Base-by-base conservation (phyloP, 2,888 invertebrate genomes). In the Chouioia cunea region DNA sequence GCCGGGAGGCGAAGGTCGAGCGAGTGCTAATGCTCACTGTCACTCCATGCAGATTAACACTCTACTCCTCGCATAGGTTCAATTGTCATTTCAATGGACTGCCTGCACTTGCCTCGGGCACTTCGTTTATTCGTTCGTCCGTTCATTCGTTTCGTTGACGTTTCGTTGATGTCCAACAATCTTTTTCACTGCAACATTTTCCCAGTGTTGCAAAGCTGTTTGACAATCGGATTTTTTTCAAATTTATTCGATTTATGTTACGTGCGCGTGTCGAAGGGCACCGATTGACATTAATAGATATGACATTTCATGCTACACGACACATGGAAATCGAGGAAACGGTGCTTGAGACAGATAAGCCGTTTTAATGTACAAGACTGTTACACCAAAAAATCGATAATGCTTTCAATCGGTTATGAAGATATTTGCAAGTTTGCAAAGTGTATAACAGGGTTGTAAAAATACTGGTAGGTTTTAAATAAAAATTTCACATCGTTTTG, bases 1-100 rank as follows among this genome's bases (percentile, higher is more conserved):
- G 79, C 68, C 63, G 68, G 47, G 54, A 56, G 65, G 76, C 68
- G 79, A 81, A 80, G 80, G 79, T 78, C 79, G 76, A 62, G 52
- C 53, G 43, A 56, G 23, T 71, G 65, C 73, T 75, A 72, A 76
- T 74, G 75, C 74, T 75, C 68, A 73, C 74, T 48, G 76, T 77
- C 65, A 58, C 75, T 68, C 66, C 66, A 47, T 62, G 43, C 67
- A 63, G 69, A 73, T 75, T 72, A 73, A 70, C 70, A 69, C 70
- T 71, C 70, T 67, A 6, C 36, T 36, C 36, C 59, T 54, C 47
- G 44, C 44, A 65, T 57, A 59, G 63, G 27, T 44, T 46, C 56
- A 60, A 64, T 62, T 44, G 50, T 50, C 16, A 57, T 60, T 46
- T 43, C 52, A 48, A 63, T n/a, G 50, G 48, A 47, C 20, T 36